These are phyloP conservation scores for Enteromius argenteus DNA, from an alignment of 2,797 vertebrate genomes.

Conservation along the genomic window DNA sequence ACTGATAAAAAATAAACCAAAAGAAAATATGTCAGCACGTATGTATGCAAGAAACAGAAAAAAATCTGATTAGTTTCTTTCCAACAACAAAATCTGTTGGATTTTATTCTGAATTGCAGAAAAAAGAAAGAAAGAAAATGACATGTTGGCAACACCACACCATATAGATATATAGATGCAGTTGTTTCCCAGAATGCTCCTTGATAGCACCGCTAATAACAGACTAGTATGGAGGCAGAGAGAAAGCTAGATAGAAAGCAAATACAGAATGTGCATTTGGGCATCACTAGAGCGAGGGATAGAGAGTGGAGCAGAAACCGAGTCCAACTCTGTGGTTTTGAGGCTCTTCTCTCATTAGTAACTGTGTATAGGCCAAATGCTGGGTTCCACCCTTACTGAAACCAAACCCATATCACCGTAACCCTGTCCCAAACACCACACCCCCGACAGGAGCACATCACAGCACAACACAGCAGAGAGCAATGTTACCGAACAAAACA, in stretches of 20 bases:
- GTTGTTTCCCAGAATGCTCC: constrained; percentile 74
- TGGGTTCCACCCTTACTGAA: constrained; percentile 70
- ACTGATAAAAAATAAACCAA: too few relatives aligned
- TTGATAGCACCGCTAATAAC: constrained; percentile 77
- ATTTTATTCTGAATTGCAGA: background rate
- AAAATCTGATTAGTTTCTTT: background rate
- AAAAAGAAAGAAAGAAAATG: background rate
- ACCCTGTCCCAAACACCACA: constrained; percentile 6
- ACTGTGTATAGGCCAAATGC: constrained; percentile 65
- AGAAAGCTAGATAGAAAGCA: background rate
- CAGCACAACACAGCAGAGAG: background rate
- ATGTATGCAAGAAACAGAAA: background rate
- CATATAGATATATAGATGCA: background rate
- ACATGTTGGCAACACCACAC: background rate
- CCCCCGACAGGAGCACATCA: background rate
- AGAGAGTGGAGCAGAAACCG: constrained; percentile 69
- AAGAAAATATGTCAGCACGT: background rate
- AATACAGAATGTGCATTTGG: background rate
- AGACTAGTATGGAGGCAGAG: constrained; percentile 66
- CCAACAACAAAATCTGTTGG: background rate
- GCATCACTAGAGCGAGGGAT: constrained; percentile 44
- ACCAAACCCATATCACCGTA: background rate
- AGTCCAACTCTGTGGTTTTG: constrained; percentile 55
- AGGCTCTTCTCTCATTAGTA: constrained; percentile 80
- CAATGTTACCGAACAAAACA: background rate